These are phyloP conservation scores for Bujurquina vittata DNA, from an alignment of 2,113 vertebrate species.

Conservation along the genomic window DNA sequence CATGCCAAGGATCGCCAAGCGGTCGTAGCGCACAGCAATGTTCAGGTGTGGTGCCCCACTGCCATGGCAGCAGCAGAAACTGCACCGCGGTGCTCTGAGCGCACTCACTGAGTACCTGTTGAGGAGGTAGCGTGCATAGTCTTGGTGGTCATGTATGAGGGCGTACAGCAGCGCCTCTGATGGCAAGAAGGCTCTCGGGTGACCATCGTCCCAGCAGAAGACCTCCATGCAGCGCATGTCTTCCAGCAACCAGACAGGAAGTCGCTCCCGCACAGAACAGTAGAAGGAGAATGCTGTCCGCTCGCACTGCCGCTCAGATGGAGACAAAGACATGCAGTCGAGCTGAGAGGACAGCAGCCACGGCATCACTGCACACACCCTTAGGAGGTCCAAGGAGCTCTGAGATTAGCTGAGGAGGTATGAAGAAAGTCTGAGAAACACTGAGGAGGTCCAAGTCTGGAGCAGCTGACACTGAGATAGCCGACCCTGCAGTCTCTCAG, in stretches of 20 bases:
- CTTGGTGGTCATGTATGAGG: conserved; percentile 92
- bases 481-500: neutral
- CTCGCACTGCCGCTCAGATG: conserved; percentile 90
- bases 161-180: conserved; percentile 93
- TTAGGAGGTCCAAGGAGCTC: neutral
- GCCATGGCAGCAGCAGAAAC: conserved; percentile 87
- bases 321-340: conserved; percentile 30
- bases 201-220: conserved; percentile 93
- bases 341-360: conserved; percentile 51
- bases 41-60: conserved; percentile 84
- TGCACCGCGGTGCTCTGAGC: conserved; percentile 82
- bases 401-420: too few species aligned
- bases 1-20: conserved; percentile 81
- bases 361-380: conserved; percentile 49
- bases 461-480: neutral
- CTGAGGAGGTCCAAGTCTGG: neutral
- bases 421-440: neutral
- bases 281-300: conserved; percentile 93
- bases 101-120: conserved; percentile 81
- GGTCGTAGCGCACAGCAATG: conserved; percentile 92
- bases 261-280: conserved; percentile 88
- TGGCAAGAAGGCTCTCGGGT: conserved; percentile 86
- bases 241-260: conserved; percentile 92
- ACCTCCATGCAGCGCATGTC: conserved; percentile 93
- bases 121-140: conserved; percentile 89